Evolutionary conservation across 2,113 vertebrate genomes (phyloP).

Genomic region (Anoura caudifer): DNA sequence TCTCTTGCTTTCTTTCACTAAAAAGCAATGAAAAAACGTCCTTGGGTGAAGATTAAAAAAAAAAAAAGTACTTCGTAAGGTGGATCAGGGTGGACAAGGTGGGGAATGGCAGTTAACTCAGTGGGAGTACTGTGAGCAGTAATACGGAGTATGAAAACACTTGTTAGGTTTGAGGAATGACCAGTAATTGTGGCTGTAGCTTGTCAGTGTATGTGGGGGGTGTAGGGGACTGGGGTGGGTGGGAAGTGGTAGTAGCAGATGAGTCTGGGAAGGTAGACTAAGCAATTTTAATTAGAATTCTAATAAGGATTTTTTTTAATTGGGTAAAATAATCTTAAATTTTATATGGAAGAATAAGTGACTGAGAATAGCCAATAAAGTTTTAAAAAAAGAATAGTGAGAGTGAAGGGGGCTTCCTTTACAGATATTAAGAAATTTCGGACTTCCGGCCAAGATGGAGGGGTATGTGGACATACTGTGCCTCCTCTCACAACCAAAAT

Average conservation of each 20-base stretch:
- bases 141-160: background rate
- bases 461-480: no score
- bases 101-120: background rate
- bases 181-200: background rate
- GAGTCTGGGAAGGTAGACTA: background rate
- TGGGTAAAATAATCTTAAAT: background rate
- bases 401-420: background rate
- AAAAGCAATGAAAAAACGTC: no score
- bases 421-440: background rate
- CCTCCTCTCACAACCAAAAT: no score
- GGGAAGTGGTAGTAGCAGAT: background rate
- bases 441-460: no score
- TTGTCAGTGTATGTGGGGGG: background rate
- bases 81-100: background rate
- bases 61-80: background rate
- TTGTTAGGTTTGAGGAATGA: background rate
- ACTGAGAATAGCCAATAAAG: background rate
- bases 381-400: slow-evolving; percentile 14
- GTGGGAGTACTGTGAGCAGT: background rate
- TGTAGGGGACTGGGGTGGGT: background rate
- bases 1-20: no score
- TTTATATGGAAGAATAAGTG: background rate
- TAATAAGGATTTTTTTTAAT: background rate
- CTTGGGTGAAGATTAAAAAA: no score
- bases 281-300: slow-evolving; percentile 19